These are phyloP conservation scores for Spilosoma lubricipeda DNA, from an alignment of 2,888 invertebrate species.

Conservation along the genomic window DNA sequence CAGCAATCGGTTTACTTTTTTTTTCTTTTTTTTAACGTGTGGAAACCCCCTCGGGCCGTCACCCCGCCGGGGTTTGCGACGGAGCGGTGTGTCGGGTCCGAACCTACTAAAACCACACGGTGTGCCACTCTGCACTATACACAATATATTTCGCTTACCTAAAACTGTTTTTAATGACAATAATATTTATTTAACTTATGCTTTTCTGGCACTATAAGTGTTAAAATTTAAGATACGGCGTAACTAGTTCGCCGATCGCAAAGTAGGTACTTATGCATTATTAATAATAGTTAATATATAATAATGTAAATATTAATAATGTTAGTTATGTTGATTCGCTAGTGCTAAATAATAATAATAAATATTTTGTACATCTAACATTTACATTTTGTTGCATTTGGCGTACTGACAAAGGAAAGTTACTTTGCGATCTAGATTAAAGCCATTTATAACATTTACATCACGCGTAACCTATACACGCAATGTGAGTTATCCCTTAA, in stretches of 20 bases:
- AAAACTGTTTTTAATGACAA: not conserved
- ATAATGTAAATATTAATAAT: too few relatives aligned
- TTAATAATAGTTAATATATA: too few relatives aligned
- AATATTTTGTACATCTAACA: too few relatives aligned
- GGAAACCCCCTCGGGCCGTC: too few relatives aligned
- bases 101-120: too few relatives aligned
- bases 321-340: not conserved
- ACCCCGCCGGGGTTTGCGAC: too few relatives aligned
- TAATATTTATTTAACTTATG: not conserved
- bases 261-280: not conserved
- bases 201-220: not conserved
- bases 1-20: too few relatives aligned
- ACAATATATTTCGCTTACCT: not conserved
- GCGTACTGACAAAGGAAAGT: slow-evolving; percentile 38
- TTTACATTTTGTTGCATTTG: slow-evolving; percentile 18
- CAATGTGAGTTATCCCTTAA: slow-evolving; percentile 43
- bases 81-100: too few relatives aligned
- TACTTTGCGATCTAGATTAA: slow-evolving; percentile 38
- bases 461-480: slow-evolving; percentile 46
- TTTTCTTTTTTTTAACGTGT: too few relatives aligned
- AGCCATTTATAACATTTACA: slow-evolving; percentile 49
- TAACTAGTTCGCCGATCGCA: not conserved
- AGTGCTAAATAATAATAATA: too few relatives aligned
- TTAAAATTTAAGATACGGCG: not conserved
- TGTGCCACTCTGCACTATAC: too few relatives aligned